A percentile compares a stretch with the other conserved stretches of the same genome.
phyloP scores from a whole-genome alignment of 2,888 invertebrate species.

The Mesochorus sp. region DNA sequence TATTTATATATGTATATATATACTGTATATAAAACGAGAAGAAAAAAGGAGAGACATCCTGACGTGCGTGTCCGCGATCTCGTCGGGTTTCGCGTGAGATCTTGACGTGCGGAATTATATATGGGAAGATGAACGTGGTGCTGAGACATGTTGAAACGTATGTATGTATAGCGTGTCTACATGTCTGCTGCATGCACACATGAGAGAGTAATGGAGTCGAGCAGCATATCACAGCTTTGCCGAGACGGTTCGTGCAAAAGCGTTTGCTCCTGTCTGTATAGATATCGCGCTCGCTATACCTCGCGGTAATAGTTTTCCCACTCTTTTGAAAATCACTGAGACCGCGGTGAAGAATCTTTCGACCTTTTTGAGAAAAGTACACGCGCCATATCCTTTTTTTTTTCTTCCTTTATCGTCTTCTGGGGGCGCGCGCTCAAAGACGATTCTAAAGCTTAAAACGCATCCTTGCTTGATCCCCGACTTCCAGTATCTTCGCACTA shows the following conservation, averaged over 20 bases:
- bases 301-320: slow-evolving; percentile 42
- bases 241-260: slow-evolving; percentile 5
- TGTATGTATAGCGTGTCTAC: slow-evolving; percentile 6
- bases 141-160: not conserved
- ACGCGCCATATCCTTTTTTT: not conserved
- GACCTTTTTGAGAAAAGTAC: slow-evolving; percentile 52
- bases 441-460: not conserved
- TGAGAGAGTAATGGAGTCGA: slow-evolving; percentile 57
- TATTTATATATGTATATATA: no score
- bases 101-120: slow-evolving; percentile 47
- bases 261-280: slow-evolving; percentile 28
- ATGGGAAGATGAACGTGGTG: not conserved
- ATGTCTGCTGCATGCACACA: slow-evolving; percentile 44
- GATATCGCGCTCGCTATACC: not conserved
- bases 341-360: not conserved
- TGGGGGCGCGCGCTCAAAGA: not conserved
- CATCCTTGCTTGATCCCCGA: slow-evolving; percentile 4
- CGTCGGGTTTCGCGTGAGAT: not conserved
- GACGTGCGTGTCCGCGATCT: slow-evolving; percentile 7
- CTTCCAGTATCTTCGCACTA: not conserved
- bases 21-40: no score
- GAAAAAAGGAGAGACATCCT: slow-evolving; percentile 4
- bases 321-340: slow-evolving; percentile 12
- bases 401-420: slow-evolving; percentile 34
- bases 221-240: slow-evolving; percentile 1